Evolutionary conservation across 2,888 invertebrate species (phyloP).

Genomic region (Hirudinaria manillensis): DNA sequence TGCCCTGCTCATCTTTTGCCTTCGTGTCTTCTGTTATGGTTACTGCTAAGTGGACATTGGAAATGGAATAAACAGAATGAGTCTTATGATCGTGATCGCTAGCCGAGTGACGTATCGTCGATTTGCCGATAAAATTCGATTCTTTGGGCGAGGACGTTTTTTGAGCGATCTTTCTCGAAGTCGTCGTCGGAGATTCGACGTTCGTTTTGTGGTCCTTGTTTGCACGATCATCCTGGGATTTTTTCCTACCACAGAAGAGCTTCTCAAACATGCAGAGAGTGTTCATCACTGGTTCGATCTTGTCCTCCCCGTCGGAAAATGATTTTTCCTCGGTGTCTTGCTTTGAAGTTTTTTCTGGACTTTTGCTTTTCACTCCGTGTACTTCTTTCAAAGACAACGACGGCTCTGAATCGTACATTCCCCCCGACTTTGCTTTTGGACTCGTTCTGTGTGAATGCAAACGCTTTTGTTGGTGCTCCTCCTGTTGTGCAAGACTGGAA

Average conservation of each 20-base stretch:
- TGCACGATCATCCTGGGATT: background rate
- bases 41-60: background rate
- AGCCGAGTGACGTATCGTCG: background rate
- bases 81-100: background rate
- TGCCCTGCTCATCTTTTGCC: background rate
- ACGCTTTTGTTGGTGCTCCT: background rate
- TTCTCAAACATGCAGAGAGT: conserved; percentile 28
- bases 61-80: background rate
- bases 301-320: background rate
- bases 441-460: background rate
- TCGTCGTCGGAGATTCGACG: background rate
- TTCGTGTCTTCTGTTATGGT: background rate
- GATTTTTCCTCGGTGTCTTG: background rate
- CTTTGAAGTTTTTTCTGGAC: background rate
- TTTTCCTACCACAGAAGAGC: conserved; percentile 22
- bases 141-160: background rate
- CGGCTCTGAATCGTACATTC: background rate
- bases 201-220: background rate
- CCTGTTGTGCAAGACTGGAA: conserved; percentile 21
- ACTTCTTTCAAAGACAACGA: background rate
- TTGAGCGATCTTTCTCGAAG: background rate
- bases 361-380: background rate
- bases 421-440: background rate
- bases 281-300: conserved; percentile 13
- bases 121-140: background rate